Percentiles rank a stretch among this genome's conserved stretches.
Evolutionary conservation across 1,140 invertebrate genomes (phyloP).

Genomic region (Drosophila chauvacae): DNA sequence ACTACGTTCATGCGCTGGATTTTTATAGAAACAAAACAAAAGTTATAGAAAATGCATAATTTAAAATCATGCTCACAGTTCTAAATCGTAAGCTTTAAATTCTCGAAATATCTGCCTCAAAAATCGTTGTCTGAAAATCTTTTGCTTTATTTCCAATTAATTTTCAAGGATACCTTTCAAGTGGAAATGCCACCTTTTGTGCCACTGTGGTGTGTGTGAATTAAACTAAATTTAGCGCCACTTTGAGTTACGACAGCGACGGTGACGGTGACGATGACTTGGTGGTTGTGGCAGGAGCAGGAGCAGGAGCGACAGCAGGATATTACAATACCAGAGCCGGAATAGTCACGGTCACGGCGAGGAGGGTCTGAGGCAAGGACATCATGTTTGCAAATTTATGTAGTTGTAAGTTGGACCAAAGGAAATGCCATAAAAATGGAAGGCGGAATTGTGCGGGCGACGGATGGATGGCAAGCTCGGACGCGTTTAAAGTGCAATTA

Average conservation of each 20-base stretch:
- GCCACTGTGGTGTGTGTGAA: slow-evolving; percentile 65
- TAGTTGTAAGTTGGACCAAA: slow-evolving; percentile 67
- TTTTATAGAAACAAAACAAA: not conserved
- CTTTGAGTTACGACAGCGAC: slow-evolving; percentile 73
- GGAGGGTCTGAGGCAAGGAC: slow-evolving; percentile 28
- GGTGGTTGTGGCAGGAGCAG: slow-evolving; percentile 33
- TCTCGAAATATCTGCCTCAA: too few species aligned
- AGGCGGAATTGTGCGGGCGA: slow-evolving; percentile 56
- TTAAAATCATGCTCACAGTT: not conserved
- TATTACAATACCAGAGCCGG: slow-evolving; percentile 57
- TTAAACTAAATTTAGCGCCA: slow-evolving; percentile 84
- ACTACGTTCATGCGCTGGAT: slow-evolving; percentile 9
- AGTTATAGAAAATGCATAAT: too few species aligned
- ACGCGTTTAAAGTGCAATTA: slow-evolving; percentile 82
- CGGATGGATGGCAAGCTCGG: slow-evolving; percentile 66
- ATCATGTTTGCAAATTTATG: slow-evolving; percentile 81
- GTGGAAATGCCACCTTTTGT: not conserved
- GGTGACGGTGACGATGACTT: slow-evolving; percentile 50
- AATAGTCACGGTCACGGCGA: slow-evolving; percentile 19
- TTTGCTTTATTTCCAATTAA: not conserved
- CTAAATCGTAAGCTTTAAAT: rapidly evolving
- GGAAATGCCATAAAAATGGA: slow-evolving; percentile 69
- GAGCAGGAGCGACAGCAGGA: slow-evolving; percentile 29
- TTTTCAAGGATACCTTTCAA: not conserved
- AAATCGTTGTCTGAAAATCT: not conserved